phyloP scores from a whole-genome alignment of 2,113 vertebrate genomes.

The Istiophorus platypterus region DNA sequence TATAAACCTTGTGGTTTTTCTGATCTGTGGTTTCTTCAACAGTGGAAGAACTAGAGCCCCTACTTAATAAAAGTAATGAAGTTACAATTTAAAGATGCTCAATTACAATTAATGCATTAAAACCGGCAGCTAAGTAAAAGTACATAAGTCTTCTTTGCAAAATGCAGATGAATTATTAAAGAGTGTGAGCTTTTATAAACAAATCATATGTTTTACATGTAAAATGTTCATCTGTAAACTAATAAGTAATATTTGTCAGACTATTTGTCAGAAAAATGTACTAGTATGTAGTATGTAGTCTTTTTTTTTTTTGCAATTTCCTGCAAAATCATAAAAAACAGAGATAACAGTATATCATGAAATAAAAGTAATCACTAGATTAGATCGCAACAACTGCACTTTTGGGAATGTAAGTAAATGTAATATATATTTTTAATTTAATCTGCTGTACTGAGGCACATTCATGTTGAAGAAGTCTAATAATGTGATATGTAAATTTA shows the following conservation, averaged over 20 bases:
- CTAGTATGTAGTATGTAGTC: not conserved
- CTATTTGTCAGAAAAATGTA: not conserved
- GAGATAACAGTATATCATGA: not conserved
- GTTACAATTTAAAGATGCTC: not conserved
- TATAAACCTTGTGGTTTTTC: not conserved
- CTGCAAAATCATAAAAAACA: too few relatives aligned
- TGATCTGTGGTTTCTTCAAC: not conserved
- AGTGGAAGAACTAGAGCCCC: not conserved
- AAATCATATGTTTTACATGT: not conserved
- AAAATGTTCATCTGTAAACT: not conserved
- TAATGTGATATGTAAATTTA: not conserved
- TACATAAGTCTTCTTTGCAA: not conserved
- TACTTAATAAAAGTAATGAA: not conserved
- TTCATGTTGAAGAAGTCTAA: not conserved
- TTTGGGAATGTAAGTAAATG: not conserved
- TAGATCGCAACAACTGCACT: not conserved
- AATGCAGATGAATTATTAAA: not conserved
- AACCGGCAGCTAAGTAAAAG: not conserved
- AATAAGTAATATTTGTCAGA: not conserved
- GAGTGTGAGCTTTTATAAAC: not conserved
- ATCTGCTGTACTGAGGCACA: not conserved
- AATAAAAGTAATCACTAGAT: not conserved
- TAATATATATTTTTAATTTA: not conserved
- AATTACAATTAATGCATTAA: not conserved
- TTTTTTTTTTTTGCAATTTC: not conserved